Conservation (phyloP, 1,140 invertebrate genomes). For the Heliothis virescens region DNA sequence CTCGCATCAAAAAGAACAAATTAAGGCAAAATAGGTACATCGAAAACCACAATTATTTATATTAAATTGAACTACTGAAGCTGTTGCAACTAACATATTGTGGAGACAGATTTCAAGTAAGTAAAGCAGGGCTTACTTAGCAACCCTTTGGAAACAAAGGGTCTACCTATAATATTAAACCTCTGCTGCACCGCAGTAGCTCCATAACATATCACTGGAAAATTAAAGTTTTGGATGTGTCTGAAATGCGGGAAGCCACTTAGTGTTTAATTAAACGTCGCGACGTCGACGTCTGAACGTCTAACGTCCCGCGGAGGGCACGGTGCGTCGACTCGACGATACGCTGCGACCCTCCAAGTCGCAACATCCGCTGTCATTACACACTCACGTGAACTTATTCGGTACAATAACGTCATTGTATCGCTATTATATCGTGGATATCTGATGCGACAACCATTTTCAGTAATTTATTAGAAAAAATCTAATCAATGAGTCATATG, state of each 20-base stretch:
- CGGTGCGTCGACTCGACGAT: slow-evolving; percentile 35
- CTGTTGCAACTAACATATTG: neutral
- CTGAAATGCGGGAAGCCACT: slow-evolving; percentile 50
- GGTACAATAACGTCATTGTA: neutral
- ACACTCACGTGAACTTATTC: slow-evolving; percentile 29
- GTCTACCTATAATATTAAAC: neutral
- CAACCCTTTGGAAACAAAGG: neutral
- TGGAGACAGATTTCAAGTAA: neutral
- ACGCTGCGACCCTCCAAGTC: slow-evolving; percentile 3
- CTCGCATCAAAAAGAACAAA: neutral
- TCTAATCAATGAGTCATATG: too few species aligned
- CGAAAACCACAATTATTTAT: neutral
- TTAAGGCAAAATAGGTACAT: neutral
- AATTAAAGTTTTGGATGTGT: slow-evolving; percentile 41
- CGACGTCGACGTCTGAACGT: slow-evolving; percentile 44
- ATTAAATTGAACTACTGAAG: neutral
- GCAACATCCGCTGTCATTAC: slow-evolving; percentile 3
- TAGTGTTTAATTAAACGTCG: slow-evolving; percentile 54
- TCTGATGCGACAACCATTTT: neutral
- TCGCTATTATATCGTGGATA: neutral
- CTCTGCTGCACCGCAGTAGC: neutral
- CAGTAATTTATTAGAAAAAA: neutral
- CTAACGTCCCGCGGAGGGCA: slow-evolving; percentile 32
- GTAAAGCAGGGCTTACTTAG: neutral
- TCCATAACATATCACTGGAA: slow-evolving; percentile 26